Evolutionary conservation across 2,888 invertebrate species (phyloP).

Genomic region (Drosophila greeni): DNA sequence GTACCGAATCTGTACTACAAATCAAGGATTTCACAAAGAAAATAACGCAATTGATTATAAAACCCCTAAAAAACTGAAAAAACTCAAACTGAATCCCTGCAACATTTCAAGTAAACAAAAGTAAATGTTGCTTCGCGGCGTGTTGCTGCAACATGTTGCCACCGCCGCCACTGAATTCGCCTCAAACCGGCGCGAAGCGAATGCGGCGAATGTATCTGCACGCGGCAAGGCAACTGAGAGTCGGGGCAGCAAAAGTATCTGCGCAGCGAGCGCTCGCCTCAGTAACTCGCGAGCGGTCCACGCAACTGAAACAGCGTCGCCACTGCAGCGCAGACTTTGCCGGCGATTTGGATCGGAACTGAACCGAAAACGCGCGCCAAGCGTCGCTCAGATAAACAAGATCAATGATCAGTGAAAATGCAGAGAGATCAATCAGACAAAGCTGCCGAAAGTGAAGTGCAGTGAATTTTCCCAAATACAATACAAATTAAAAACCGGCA

Average conservation of each 20-base stretch:
- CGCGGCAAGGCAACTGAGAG: slow-evolving; percentile 30
- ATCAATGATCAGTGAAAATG: slow-evolving; percentile 15
- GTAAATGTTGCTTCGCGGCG: not conserved
- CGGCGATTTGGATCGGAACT: slow-evolving; percentile 4
- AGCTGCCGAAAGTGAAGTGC: slow-evolving; percentile 17
- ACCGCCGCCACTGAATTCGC: not conserved
- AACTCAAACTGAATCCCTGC: not conserved
- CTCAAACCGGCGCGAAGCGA: slow-evolving; percentile 21
- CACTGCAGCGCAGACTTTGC: slow-evolving; percentile 40
- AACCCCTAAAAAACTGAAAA: not conserved
- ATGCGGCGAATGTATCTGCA: slow-evolving; percentile 46
- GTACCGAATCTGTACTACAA: too few relatives aligned
- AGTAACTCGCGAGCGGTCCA: slow-evolving; percentile 77
- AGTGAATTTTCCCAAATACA: not conserved
- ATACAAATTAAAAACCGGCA: slow-evolving; percentile 8
- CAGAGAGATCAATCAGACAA: slow-evolving; percentile 15
- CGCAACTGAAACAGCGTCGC: slow-evolving; percentile 56
- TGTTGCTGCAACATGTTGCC: slow-evolving; percentile 29
- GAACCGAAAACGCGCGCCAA: slow-evolving; percentile 21
- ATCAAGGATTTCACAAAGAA: too few relatives aligned
- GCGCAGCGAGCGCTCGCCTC: slow-evolving; percentile 70
- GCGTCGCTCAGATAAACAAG: slow-evolving; percentile 16
- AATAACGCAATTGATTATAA: too few relatives aligned
- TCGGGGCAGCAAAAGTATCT: slow-evolving; percentile 75
- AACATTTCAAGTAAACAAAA: slow-evolving; percentile 1